A percentile compares a stretch with the other conserved stretches of the same genome.
Conservation (phyloP, 2,797 vertebrate genomes). For the Gymnoscopelus microlampas region DNA sequence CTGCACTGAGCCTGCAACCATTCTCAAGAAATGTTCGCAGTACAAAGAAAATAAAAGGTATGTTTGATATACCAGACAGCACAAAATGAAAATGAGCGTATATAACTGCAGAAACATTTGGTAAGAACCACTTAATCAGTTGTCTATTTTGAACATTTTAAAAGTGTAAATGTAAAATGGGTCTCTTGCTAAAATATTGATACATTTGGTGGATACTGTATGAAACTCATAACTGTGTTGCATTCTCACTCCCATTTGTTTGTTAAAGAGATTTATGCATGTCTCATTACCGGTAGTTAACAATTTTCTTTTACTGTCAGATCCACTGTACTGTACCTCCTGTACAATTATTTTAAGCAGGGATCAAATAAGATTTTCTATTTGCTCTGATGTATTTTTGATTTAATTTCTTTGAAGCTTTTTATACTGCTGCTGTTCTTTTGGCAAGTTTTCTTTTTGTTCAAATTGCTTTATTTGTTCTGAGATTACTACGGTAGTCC, state of each 20-base stretch:
- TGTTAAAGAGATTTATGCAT: neutral
- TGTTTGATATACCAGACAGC: no score
- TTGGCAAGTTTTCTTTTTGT: neutral
- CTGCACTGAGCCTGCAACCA: no score
- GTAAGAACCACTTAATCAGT: no score
- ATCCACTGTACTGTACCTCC: constrained; percentile 23
- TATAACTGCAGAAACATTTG: no score
- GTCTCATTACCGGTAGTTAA: neutral
- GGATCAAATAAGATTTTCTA: constrained; percentile 20
- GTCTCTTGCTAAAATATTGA: neutral
- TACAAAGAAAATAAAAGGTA: no score
- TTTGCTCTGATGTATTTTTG: constrained; percentile 2
- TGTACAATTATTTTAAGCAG: constrained; percentile 15
- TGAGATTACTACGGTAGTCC: constrained; percentile 4
- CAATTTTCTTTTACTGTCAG: neutral
- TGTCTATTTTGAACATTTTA: neutral
- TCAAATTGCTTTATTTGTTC: neutral
- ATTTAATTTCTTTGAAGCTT: constrained; percentile 17
- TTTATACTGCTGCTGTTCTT: constrained; percentile 25
- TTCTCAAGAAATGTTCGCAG: no score
- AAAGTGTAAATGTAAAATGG: neutral
- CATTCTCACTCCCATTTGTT: neutral
- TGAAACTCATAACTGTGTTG: neutral
- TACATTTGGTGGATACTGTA: neutral
- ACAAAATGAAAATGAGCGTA: no score